These are phyloP conservation scores for Setophaga kirtlandii DNA, from an alignment of 2,113 vertebrate species.

Conservation along the genomic window DNA sequence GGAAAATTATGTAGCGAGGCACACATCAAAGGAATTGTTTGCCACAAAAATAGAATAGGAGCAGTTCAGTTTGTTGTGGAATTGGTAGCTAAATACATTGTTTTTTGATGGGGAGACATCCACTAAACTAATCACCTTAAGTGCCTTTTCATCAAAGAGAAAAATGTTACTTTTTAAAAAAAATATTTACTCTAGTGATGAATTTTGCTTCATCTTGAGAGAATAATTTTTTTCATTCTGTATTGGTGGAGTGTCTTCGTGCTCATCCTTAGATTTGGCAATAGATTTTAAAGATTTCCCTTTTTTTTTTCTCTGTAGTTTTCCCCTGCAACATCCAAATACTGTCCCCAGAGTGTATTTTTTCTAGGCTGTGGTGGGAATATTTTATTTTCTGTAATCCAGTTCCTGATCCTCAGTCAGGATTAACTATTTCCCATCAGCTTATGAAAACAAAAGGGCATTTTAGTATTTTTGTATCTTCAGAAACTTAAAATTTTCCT, in stretches of 20 bases:
- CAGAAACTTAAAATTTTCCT: neutral
- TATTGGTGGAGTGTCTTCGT: neutral
- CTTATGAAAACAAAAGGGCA: neutral
- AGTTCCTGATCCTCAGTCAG: neutral
- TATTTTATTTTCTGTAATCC: neutral
- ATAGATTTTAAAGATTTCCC: neutral
- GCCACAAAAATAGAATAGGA: neutral
- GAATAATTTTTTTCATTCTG: neutral
- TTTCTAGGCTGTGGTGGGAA: neutral
- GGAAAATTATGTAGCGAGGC: neutral
- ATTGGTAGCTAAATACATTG: neutral
- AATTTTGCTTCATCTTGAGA: neutral
- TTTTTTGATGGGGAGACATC: neutral
- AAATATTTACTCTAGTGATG: neutral
- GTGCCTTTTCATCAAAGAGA: neutral
- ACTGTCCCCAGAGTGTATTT: neutral
- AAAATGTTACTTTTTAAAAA: accelerated
- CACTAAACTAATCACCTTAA: neutral
- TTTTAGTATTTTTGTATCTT: neutral
- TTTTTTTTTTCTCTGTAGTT: neutral
- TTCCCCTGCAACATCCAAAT: neutral
- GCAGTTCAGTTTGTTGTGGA: neutral
- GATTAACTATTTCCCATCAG: neutral
- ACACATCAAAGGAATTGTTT: neutral
- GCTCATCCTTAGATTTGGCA: neutral